Conservation (phyloP, 2,113 vertebrate species). For the Muntiacus muntjak region DNA sequence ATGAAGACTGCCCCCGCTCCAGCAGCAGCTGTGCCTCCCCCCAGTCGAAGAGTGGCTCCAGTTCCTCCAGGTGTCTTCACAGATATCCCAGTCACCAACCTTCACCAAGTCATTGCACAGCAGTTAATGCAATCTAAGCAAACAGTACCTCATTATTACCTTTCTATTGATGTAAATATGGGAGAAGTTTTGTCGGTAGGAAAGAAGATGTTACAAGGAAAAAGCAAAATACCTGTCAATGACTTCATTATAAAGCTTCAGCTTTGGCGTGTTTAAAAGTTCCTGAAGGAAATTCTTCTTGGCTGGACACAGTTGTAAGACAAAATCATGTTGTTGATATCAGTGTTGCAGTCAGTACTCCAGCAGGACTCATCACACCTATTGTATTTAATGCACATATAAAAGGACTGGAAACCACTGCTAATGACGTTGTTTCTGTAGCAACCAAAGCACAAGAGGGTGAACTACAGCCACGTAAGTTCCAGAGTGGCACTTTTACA, state of each 20-base stretch:
- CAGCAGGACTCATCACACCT: constrained; percentile 94
- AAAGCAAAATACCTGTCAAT: constrained; percentile 94
- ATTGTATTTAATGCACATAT: constrained; percentile 96
- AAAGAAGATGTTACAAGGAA: constrained; percentile 93
- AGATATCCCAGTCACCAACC: constrained; percentile 94
- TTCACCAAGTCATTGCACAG: constrained; percentile 96
- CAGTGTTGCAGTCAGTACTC: constrained; percentile 93
- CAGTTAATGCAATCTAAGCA: constrained; percentile 97
- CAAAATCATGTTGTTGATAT: constrained; percentile 96
- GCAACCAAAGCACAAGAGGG: constrained; percentile 91
- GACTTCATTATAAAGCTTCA: constrained; percentile 97
- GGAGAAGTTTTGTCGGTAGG: constrained; percentile 90
- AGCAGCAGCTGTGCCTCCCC: constrained; percentile 64
- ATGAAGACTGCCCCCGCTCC: constrained; percentile 82
- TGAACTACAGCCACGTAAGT: constrained; percentile 95
- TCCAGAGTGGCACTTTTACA: constrained; percentile 98
- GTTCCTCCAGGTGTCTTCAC: constrained; percentile 90
- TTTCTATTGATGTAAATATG: constrained; percentile 96
- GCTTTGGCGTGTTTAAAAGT: constrained; percentile 96
- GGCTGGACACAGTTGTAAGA: constrained; percentile 97
- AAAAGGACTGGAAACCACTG: constrained; percentile 92
- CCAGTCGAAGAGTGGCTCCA: constrained; percentile 72
- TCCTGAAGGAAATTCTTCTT: constrained; percentile 97
- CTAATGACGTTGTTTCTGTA: constrained; percentile 87
- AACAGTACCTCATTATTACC: constrained; percentile 98